These are phyloP conservation scores for Synergus gifuensis DNA, from an alignment of 2,888 invertebrate genomes.

Conservation along the genomic window DNA sequence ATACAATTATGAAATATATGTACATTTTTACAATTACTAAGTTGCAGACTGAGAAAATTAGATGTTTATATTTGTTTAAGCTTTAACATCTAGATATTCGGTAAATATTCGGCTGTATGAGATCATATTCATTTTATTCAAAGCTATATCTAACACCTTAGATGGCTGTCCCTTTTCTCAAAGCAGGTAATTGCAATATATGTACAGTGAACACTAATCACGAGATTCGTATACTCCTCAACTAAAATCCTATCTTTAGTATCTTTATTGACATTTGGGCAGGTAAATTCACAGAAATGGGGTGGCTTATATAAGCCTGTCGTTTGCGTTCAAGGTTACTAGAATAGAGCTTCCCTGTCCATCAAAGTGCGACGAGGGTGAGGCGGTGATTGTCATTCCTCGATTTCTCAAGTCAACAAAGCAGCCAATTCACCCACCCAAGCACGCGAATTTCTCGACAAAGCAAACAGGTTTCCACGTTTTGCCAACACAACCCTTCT, in stretches of 20 bases:
- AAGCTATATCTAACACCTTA: no score
- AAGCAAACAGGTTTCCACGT: slow-evolving; percentile 55
- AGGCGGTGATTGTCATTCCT: slow-evolving; percentile 46
- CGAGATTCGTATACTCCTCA: neutral
- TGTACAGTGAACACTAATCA: no score
- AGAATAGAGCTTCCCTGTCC: slow-evolving; percentile 3
- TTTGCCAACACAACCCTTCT: neutral
- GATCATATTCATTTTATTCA: no score
- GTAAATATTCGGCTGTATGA: no score
- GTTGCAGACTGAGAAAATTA: no score
- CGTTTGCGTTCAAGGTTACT: neutral
- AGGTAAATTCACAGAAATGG: neutral
- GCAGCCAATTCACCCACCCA: slow-evolving; percentile 36
- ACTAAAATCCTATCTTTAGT: neutral
- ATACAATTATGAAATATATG: no score
- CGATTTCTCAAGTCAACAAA: slow-evolving; percentile 60
- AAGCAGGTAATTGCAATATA: no score
- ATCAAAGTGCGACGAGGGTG: neutral
- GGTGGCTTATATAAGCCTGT: neutral
- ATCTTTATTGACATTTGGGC: neutral
- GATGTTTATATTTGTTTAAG: no score
- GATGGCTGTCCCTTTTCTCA: no score
- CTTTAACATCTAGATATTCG: no score
- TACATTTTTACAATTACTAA: no score
- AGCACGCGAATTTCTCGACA: slow-evolving; percentile 46